phyloP scores from a whole-genome alignment of 2,113 vertebrate species.

The Pristiophorus japonicus region DNA sequence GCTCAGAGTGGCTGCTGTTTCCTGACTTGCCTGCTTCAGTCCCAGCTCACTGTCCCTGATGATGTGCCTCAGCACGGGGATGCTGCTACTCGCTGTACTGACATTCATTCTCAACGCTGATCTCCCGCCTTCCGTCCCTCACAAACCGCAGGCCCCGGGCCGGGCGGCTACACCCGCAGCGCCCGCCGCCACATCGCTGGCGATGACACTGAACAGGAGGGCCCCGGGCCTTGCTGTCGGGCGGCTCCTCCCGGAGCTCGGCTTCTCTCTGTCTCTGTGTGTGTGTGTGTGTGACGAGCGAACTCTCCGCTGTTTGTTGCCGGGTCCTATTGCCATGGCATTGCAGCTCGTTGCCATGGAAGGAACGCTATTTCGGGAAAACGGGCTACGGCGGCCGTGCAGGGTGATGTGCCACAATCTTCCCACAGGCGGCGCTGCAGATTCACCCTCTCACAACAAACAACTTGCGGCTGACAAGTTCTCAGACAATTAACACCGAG shows the following conservation, averaged over 20 bases:
- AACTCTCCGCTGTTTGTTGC: no score
- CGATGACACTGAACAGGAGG: not conserved
- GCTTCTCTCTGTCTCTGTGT: not conserved
- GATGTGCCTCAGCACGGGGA: constrained; percentile 39
- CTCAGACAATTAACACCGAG: not conserved
- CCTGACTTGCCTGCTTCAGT: constrained; percentile 39
- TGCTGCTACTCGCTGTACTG: not conserved
- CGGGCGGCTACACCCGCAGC: no score
- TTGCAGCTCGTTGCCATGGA: not conserved
- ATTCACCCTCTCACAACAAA: not conserved
- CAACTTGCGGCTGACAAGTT: not conserved
- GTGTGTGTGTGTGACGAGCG: not conserved
- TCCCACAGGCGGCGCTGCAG: not conserved
- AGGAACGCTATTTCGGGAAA: not conserved
- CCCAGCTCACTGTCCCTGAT: constrained; percentile 35
- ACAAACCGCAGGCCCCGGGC: not conserved
- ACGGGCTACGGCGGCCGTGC: not conserved
- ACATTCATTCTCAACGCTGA: not conserved
- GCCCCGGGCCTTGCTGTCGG: not conserved
- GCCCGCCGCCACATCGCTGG: not conserved
- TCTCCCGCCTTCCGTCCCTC: not conserved
- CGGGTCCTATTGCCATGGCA: not conserved
- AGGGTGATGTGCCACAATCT: not conserved
- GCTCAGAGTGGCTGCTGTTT: not conserved
- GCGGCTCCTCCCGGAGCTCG: no score